Evolutionary conservation across 1,140 invertebrate genomes (phyloP).

Genomic region (Periplaneta americana): DNA sequence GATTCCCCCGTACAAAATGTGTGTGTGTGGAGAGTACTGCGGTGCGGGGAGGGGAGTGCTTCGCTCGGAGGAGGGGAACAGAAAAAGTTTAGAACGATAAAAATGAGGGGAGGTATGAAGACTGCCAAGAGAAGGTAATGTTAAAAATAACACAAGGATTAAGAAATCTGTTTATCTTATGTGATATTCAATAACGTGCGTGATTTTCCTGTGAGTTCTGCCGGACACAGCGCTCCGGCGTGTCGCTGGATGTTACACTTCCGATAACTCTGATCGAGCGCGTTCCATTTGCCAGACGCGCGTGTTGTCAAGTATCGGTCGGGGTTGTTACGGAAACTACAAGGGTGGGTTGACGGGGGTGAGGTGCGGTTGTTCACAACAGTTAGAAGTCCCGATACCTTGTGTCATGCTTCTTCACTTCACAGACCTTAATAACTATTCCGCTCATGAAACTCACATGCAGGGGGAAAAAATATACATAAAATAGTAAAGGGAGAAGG

Average conservation of each 20-base stretch:
- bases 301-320: neutral
- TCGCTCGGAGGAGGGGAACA: neutral
- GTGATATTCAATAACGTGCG: no score
- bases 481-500: neutral
- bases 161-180: no score
- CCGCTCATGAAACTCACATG: neutral
- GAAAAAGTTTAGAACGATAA: conserved; percentile 14
- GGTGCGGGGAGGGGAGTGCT: neutral
- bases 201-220: no score
- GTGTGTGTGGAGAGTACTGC: neutral
- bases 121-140: neutral
- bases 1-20: neutral
- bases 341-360: neutral
- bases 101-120: neutral
- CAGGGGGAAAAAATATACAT: neutral
- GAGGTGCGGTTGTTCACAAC: neutral
- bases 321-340: neutral
- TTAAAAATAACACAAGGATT: no score
- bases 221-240: no score
- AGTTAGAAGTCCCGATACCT: neutral
- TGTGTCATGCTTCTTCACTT: neutral
- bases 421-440: neutral
- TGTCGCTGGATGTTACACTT: neutral
- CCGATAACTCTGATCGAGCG: no score
- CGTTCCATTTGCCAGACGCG: no score